Evolutionary conservation across 2,113 vertebrate species (phyloP).

Genomic region (Deroptyus accipitrinus): DNA sequence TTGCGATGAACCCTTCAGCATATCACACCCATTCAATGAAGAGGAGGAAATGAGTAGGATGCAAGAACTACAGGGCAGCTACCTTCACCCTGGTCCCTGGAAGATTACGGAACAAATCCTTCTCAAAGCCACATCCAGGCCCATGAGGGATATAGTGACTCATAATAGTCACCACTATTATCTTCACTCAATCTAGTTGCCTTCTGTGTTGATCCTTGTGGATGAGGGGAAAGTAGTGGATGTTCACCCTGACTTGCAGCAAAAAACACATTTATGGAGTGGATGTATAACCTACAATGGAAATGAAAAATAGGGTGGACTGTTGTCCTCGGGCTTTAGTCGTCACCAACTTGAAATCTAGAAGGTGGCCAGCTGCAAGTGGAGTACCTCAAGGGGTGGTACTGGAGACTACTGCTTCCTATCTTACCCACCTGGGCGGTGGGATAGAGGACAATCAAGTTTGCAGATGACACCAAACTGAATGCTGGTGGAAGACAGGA

Average conservation of each 20-base stretch:
- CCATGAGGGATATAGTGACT: not conserved
- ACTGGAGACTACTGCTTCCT: not conserved
- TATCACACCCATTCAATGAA: accelerated
- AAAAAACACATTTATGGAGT: not conserved
- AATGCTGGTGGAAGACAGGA: not conserved
- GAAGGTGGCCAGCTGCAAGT: not conserved
- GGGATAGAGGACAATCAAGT: not conserved
- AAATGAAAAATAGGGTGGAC: not conserved
- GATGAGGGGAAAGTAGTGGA: not conserved
- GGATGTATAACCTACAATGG: not conserved
- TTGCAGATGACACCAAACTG: not conserved
- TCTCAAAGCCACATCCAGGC: not conserved
- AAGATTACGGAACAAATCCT: not conserved
- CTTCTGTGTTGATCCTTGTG: accelerated
- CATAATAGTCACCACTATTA: accelerated
- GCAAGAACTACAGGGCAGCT: not conserved
- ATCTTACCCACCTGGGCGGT: not conserved
- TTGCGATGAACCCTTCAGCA: not conserved
- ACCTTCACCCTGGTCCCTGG: not conserved
- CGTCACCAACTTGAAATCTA: not conserved
- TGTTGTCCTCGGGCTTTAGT: not conserved
- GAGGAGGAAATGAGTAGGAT: not conserved
- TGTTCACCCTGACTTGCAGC: not conserved
- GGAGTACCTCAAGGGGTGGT: not conserved
- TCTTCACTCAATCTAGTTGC: not conserved